These are phyloP conservation scores for Paraplagusia blochii DNA, from an alignment of 2,113 vertebrate genomes.

Conservation along the genomic window DNA sequence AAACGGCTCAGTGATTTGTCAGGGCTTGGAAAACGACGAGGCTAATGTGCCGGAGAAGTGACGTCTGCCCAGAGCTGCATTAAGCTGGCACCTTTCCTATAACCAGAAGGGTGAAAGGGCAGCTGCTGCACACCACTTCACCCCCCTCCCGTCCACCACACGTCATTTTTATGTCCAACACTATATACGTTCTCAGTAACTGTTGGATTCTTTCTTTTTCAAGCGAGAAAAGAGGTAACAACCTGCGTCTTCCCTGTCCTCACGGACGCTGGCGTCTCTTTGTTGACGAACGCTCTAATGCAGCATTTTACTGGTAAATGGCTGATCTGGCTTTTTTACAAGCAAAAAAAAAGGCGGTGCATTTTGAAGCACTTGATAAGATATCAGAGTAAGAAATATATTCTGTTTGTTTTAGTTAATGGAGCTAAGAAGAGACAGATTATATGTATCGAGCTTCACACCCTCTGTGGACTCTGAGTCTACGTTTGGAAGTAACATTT, in stretches of 20 bases:
- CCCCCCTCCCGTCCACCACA: conserved; percentile 53
- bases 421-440: conserved; percentile 18
- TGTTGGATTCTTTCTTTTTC: neutral
- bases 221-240: conserved; percentile 6
- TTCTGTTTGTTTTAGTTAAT: conserved; percentile 18
- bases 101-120: conserved; percentile 78
- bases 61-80: conserved; percentile 84
- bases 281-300: conserved; percentile 47
- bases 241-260: neutral
- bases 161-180: conserved; percentile 79
- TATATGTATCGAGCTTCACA: conserved; percentile 5
- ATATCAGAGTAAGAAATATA: conserved; percentile 30
- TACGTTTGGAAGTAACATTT: no score
- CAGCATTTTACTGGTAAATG: conserved; percentile 47
- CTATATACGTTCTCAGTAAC: conserved; percentile 77
- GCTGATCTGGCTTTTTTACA: conserved; percentile 45
- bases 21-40: conserved; percentile 78
- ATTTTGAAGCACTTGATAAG: conserved; percentile 39
- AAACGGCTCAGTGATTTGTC: conserved; percentile 78
- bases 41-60: conserved; percentile 80
- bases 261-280: conserved; percentile 30
- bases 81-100: conserved; percentile 79
- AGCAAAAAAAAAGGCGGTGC: conserved; percentile 13
- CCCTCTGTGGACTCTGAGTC: neutral
- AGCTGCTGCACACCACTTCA: conserved; percentile 73